Base-by-base conservation (phyloP, 2,888 invertebrate species). In the Pollenia angustigena region DNA sequence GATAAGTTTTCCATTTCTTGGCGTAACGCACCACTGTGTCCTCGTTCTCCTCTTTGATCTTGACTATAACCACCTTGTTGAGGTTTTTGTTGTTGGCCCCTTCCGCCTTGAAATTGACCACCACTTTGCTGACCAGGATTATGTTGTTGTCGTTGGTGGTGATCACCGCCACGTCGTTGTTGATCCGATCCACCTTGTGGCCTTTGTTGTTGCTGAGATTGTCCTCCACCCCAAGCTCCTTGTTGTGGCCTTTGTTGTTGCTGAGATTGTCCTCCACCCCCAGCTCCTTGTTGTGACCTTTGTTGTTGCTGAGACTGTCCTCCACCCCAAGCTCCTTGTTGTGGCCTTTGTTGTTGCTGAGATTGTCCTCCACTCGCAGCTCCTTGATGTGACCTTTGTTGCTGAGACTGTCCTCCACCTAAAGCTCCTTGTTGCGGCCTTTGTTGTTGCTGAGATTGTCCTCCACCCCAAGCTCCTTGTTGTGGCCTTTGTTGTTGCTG, bases 161-260 rank as follows among this genome's bases (percentile, higher is more conserved):
- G 56, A 10, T 18, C 9, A 4, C 58, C 32, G 2, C 58, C 56
- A 1, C 32, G 32, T 58, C 32, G 54, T 56, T 71, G 56, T 4
- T 71, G 71, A 44, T 10, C 14, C 4, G 11, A 18, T n/a, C 12
- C 46, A 10, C 16, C 69, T n/a, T 52, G 71, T 16, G 71, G 62
- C 44, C 74, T 69, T 23, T 72, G 68, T 44, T 83, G 81, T 64
- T 86, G 87, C 46, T 76, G 81, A 9, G 32, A 32, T 32, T 32
- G 32, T 32, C 32, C 14, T 56, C 16, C 18, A 8, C 50, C 74
- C 11, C 4, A 11, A 11, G 56, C 56, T 2, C 52, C 56, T 40
- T 64, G 66, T 74, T 71, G 86, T 9, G 76, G 83, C 75, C 81
- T 85, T 54, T 85, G 86, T 46, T 75, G 81, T 10, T 64, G 14